Evolutionary conservation across 1,140 invertebrate genomes (phyloP).

Genomic region (Monomorium pharaonis): DNA sequence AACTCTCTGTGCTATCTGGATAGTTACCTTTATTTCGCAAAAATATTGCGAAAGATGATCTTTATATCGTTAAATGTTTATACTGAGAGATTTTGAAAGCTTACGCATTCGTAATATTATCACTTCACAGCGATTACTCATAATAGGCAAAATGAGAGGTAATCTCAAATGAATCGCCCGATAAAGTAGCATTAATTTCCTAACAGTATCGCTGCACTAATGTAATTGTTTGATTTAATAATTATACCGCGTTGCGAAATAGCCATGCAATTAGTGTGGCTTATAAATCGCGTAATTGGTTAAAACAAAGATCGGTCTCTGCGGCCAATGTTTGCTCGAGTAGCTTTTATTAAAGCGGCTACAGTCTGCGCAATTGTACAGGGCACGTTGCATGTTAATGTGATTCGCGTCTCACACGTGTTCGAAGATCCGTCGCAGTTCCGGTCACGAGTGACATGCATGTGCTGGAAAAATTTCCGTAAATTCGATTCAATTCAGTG

Average conservation of each 20-base stretch:
- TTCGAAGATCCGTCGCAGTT: neutral
- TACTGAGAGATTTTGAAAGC: neutral
- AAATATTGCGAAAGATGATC: neutral
- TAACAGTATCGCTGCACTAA: neutral
- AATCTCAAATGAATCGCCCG: neutral
- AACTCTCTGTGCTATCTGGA: no score
- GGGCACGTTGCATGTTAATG: conserved; percentile 34
- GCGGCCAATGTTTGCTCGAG: neutral
- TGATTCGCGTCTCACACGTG: conserved; percentile 8
- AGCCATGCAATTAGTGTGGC: conserved; percentile 11
- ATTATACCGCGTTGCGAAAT: neutral
- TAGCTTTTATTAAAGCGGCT: conserved; percentile 16
- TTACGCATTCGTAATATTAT: neutral
- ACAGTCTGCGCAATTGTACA: neutral
- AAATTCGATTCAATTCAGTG: neutral
- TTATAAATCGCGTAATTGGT: conserved; percentile 5
- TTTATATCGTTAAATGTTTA: neutral
- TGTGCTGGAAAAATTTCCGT: neutral
- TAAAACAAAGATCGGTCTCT: conserved; percentile 21
- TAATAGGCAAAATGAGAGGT: neutral
- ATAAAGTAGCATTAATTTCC: conserved; percentile 2
- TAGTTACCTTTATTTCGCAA: neutral
- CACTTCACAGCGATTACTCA: neutral
- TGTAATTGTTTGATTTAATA: conserved; percentile 27
- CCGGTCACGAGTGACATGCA: neutral